Conservation (phyloP, 2,113 vertebrate species). For the Phalacrocorax pelagicus region DNA sequence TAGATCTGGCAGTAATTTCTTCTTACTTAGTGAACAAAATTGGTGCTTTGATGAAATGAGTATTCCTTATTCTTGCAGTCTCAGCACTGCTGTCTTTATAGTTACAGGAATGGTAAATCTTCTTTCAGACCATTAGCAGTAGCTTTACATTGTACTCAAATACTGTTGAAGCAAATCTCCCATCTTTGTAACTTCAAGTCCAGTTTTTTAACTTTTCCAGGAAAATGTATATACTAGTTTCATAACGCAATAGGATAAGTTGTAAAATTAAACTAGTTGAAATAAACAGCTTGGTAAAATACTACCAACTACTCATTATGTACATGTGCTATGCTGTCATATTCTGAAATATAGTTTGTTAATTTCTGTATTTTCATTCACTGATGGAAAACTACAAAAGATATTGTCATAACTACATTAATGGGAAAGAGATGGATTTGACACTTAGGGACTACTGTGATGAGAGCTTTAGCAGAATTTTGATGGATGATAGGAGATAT, state of each 20-base stretch:
- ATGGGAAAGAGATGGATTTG: background rate
- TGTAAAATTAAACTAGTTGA: background rate
- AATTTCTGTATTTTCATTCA: background rate
- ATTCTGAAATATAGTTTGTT: background rate
- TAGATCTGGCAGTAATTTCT: background rate
- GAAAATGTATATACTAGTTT: background rate
- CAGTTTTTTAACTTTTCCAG: background rate
- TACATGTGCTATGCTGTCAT: background rate
- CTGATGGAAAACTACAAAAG: background rate
- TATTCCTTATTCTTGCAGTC: conserved; percentile 22
- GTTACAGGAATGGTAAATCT: conserved; percentile 23
- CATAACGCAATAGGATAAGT: background rate
- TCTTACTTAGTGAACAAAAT: conserved; percentile 21
- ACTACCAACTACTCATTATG: background rate
- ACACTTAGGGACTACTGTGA: background rate
- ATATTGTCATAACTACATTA: background rate
- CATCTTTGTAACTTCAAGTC: background rate
- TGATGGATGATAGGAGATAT: background rate
- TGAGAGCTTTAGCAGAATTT: background rate
- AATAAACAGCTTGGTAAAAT: background rate
- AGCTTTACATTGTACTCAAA: background rate
- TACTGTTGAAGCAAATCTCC: conserved; percentile 1
- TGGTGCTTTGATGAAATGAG: background rate
- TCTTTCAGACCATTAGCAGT: background rate
- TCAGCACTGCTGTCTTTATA: conserved; percentile 17